These are phyloP conservation scores for Drosophila repleta DNA, from an alignment of 1,140 invertebrate species.

Conservation along the genomic window DNA sequence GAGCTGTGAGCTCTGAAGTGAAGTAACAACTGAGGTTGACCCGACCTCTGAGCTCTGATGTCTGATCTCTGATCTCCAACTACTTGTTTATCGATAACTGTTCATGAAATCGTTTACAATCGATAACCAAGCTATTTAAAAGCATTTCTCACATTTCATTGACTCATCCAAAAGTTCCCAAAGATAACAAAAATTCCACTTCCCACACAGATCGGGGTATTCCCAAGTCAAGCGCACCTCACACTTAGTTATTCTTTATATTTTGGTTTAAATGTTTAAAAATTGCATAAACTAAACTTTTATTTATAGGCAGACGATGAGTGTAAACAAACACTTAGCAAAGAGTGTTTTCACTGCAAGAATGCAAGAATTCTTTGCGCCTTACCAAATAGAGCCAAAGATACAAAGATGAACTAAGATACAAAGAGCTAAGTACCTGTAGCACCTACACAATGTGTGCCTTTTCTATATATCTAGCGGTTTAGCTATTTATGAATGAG, in stretches of 20 bases:
- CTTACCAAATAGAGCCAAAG: neutral
- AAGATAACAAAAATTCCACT: too few species aligned
- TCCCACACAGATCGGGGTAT: too few species aligned
- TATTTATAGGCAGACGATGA: constrained; percentile 11
- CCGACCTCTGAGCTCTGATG: too few species aligned
- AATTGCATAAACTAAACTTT: constrained; percentile 22
- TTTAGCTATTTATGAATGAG: constrained; percentile 2
- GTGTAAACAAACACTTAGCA: constrained; percentile 39
- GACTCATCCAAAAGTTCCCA: too few species aligned
- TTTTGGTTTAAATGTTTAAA: constrained; percentile 62
- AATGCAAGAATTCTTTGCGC: constrained; percentile 6
- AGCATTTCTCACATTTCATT: too few species aligned
- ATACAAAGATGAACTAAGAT: constrained; percentile 3
- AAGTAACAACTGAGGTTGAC: too few species aligned
- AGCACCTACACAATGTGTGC: constrained; percentile 2
- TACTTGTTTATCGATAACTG: too few species aligned
- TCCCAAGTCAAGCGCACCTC: too few species aligned
- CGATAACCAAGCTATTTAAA: too few species aligned
- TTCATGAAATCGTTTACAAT: too few species aligned
- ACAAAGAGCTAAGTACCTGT: constrained; percentile 9
- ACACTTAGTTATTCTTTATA: constrained; percentile 20
- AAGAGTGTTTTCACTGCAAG: neutral
- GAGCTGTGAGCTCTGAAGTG: too few species aligned
- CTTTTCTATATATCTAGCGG: neutral
- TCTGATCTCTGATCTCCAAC: too few species aligned